Evolutionary conservation across 2,888 invertebrate species (phyloP), one percentile per base, ranked within the genome.

Genomic region (Watsonalla binaria): DNA sequence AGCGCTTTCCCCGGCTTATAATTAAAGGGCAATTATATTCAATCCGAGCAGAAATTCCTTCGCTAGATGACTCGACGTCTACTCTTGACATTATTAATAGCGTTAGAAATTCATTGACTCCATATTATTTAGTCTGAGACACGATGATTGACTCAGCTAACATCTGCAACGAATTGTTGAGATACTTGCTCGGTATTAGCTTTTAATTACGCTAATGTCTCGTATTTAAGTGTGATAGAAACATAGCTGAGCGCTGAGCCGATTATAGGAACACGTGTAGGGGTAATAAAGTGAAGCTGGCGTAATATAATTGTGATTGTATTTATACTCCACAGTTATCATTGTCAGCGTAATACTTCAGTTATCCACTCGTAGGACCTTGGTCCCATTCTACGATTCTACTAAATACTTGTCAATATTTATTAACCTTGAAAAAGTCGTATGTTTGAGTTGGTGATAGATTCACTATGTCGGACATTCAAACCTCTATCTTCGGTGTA

Each of bases 71-170:
- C 57, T 60, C 47, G 52, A 51, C 55, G 55, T 60, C 56, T 46
- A 50, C 34, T 45, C 45, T 47, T 51, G 57, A 52, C 54, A 53
- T 50, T 55, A 78, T 77, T 67, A 74, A 65, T 54, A 56, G 47
- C 59, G 57, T 64, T 56, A 63, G 66, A 66, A 66, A 69, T 70
- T 72, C 68, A 70, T 66, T 63, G 65, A 59, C 60, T 61, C 62
- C 56, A 60, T 68, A 61, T 70, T 67, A 71, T 65, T 65, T 61
- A 61, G 56, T 58, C 47, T 8, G 52, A 45, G 55, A 54, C 33
- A 51, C 54, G 58, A 62, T 71, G 70, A 72, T 71, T 71, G 67
- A 61, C 65, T 75, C 54, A 46, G 62, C 65, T 60, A 68, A 72
- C 66, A 65, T 57, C 64, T 60, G 59, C 58, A 54, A 56, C 51